Conservation (phyloP, 2,888 invertebrate genomes). For the Cylloceria caligata region DNA sequence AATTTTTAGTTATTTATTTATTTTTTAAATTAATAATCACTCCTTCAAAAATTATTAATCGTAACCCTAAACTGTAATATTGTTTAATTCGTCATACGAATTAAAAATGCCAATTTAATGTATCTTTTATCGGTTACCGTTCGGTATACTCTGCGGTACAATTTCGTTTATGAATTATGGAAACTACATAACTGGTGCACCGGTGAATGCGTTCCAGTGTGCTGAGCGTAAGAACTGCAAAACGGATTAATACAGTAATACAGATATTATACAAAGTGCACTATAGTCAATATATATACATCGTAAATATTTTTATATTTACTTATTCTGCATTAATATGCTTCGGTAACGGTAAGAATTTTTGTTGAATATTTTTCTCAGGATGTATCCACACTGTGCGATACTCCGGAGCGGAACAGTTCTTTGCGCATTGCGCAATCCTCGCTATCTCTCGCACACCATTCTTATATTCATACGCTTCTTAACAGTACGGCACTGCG, state of each 20-base stretch:
- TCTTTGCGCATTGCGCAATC: conserved; percentile 49
- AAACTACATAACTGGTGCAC: conserved; percentile 39
- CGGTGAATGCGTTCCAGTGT: conserved; percentile 41
- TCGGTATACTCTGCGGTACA: neutral
- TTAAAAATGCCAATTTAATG: no score
- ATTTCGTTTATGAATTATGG: conserved; percentile 2
- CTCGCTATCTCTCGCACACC: conserved; percentile 2
- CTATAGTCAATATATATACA: conserved; percentile 11
- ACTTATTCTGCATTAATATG: conserved; percentile 38
- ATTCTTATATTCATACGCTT: conserved; percentile 54
- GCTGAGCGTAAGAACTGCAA: conserved; percentile 19
- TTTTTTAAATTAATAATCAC: no score
- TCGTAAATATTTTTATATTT: neutral
- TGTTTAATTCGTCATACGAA: no score
- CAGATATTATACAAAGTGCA: neutral
- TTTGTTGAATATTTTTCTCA: conserved; percentile 49
- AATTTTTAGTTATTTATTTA: neutral
- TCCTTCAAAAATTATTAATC: no score
- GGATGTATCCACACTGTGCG: conserved; percentile 28
- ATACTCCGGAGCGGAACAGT: conserved; percentile 48
- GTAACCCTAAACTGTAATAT: no score
- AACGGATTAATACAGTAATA: conserved; percentile 40
- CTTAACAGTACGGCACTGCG: conserved; percentile 29
- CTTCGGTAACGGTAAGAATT: conserved; percentile 54
- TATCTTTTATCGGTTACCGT: neutral